Percentiles rank a stretch among this genome's conserved stretches.
phyloP scores from a whole-genome alignment of 2,113 vertebrate genomes.

The Hippocampus comes region DNA sequence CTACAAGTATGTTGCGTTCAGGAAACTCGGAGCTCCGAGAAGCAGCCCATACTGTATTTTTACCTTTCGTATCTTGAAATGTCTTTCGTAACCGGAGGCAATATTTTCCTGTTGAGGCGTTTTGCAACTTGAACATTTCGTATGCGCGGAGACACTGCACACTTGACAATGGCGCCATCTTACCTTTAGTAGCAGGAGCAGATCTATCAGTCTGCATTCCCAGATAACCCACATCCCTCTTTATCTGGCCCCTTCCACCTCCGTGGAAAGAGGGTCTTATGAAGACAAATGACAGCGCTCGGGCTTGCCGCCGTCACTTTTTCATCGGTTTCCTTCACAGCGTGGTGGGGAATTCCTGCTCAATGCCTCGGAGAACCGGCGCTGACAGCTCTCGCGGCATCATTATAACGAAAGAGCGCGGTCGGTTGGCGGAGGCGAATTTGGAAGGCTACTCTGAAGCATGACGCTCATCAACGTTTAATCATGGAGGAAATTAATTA shows the following conservation, averaged over 20 bases:
- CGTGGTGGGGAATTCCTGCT: slow-evolving; percentile 27
- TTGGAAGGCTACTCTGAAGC: slow-evolving; percentile 14
- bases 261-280: slow-evolving; percentile 41
- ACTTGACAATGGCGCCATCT: slow-evolving; percentile 28
- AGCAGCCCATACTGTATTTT: too few relatives aligned
- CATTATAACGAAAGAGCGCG: background rate
- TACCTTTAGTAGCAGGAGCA: slow-evolving; percentile 24
- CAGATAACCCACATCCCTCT: slow-evolving; percentile 45
- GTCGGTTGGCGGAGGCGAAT: slow-evolving; percentile 17
- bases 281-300: slow-evolving; percentile 55
- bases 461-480: slow-evolving; percentile 41
- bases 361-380: slow-evolving; percentile 14
- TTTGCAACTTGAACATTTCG: too few relatives aligned
- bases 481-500: slow-evolving; percentile 37
- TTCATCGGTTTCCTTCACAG: slow-evolving; percentile 36
- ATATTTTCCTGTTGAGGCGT: too few relatives aligned
- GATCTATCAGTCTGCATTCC: slow-evolving; percentile 42
- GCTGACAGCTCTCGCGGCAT: slow-evolving; percentile 24
- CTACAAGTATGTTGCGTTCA: too few relatives aligned
- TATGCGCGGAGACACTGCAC: slow-evolving; percentile 1
- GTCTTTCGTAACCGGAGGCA: too few relatives aligned
- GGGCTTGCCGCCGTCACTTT: slow-evolving; percentile 21
- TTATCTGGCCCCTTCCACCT: slow-evolving; percentile 9
- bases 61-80: too few relatives aligned
- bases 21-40: too few relatives aligned